Conservation (phyloP, 2,797 vertebrate genomes). For the Capromys pilorides region DNA sequence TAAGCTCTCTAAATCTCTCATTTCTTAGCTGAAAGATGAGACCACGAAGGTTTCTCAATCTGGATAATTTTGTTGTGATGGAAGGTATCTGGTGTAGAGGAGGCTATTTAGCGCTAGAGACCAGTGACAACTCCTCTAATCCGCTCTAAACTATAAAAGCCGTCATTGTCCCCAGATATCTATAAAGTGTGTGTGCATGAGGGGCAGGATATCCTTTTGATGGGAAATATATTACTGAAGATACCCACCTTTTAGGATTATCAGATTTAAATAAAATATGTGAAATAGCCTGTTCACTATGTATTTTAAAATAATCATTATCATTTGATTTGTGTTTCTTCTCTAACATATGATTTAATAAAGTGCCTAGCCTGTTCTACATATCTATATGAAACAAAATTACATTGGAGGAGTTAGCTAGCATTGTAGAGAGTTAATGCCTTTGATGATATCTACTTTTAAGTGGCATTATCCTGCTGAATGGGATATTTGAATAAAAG, state of each 20-base stretch:
- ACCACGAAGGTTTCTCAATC: not conserved
- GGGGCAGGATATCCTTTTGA: not conserved
- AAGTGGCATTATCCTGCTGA: not conserved
- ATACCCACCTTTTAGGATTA: not conserved
- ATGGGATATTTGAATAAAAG: slow-evolving; percentile 22
- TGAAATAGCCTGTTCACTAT: not conserved
- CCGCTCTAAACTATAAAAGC: not conserved
- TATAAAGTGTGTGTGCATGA: too few relatives aligned
- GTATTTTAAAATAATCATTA: slow-evolving; percentile 14
- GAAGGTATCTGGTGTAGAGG: not conserved
- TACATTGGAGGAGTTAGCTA: not conserved
- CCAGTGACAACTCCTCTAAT: not conserved
- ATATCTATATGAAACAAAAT: slow-evolving; percentile 14
- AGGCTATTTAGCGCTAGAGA: not conserved
- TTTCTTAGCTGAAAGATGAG: slow-evolving; percentile 31
- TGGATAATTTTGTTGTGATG: not conserved
- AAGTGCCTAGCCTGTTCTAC: not conserved
- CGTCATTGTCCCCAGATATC: not conserved
- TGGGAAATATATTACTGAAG: not conserved
- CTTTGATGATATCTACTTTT: slow-evolving; percentile 14
- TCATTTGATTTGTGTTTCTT: slow-evolving; percentile 41
- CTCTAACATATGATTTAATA: not conserved
- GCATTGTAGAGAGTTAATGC: not conserved
- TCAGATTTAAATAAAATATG: slow-evolving; percentile 28
- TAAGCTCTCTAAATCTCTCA: not conserved